phyloP scores from a whole-genome alignment of 2,113 vertebrate species.

The Megaceryle maxima region DNA sequence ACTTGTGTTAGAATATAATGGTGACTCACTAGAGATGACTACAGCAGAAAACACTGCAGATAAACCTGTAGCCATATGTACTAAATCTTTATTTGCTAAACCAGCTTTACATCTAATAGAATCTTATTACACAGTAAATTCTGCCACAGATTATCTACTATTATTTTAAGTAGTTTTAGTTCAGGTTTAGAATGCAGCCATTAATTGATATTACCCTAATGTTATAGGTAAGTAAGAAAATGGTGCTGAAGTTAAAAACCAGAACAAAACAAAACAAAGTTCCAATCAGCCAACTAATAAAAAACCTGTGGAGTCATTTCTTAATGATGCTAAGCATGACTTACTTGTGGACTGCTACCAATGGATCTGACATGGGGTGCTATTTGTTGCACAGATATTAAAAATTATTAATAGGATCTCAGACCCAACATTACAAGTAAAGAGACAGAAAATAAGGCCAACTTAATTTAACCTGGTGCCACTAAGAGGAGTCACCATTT shows the following conservation, averaged over 20 bases:
- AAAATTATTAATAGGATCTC: neutral
- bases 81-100: neutral
- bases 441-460: neutral
- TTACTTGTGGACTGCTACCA: neutral
- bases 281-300: neutral
- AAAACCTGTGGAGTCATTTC: neutral
- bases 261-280: neutral
- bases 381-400: neutral
- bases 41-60: conserved; percentile 1
- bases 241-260: neutral
- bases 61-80: neutral
- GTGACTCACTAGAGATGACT: neutral
- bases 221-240: neutral
- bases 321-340: neutral
- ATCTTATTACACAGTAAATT: neutral
- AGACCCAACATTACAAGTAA: neutral
- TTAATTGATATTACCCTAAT: neutral
- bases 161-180: neutral
- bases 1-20: neutral
- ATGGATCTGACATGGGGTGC: neutral
- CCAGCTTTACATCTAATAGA: neutral
- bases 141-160: neutral
- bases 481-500: neutral
- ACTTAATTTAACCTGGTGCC: neutral
- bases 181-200: neutral